Evolutionary conservation across 2,888 invertebrate genomes (phyloP), one percentile per base, ranked within the genome.

Genomic region (Plebejus melissa): DNA sequence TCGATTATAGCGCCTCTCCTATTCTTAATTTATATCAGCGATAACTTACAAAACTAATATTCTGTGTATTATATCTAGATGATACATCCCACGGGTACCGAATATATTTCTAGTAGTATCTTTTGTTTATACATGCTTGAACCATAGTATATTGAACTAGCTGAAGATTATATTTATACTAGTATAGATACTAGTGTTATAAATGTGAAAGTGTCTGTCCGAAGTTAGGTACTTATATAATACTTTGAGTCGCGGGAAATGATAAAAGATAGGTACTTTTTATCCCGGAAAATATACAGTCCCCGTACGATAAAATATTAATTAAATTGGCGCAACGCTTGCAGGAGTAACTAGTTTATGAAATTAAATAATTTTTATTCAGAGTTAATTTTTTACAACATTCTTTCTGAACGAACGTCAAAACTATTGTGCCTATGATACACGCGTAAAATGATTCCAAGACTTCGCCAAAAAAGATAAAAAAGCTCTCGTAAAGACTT

Each of bases 1-100:
- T 65, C 65, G 65, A 65, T 65, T 65, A 65, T 65, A 32, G 13
- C 65, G 65, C 36, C 65, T 65, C 32, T 65, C 32, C 65, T 65
- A 16, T 65, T 65, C 32, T 65, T 65, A 65, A 65, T 36, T 0
- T 65, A 65, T 65, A 65, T 36, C 32, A 36, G 32, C 16, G 32
- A 65, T 65, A 36, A 65, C 13, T 65, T 65, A 65, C 32, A 36
- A 32, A 36, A 60, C 60, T 60, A 60, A 60, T 60, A 60, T 60
- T 4, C 4, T 60, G 1, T 60, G 28, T 60, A 58, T 58, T 28
- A 9, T 28, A 22, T 60, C 22, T 60, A 22, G 28, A 3, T 60
- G 22, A 60, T 22, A 9, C 1, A 11, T 0, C 28, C 11, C 28
- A 60, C 9, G 60, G 11, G 60, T 11, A 28, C 0, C 60, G 11